These are phyloP conservation scores for Popillia japonica DNA, from an alignment of 1,140 invertebrate species.

Conservation along the genomic window DNA sequence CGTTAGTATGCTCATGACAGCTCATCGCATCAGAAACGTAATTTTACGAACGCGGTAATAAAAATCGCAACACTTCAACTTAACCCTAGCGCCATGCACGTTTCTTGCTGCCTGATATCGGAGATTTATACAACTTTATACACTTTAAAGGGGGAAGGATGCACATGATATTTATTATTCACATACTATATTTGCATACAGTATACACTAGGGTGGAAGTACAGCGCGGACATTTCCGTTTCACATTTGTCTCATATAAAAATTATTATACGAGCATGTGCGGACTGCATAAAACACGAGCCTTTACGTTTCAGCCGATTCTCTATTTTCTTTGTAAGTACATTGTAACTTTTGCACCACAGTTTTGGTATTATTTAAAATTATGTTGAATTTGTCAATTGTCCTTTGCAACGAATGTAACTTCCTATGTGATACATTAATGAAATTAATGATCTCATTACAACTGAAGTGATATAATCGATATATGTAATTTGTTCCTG, in stretches of 20 bases:
- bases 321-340: not conserved
- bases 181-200: constrained; percentile 21
- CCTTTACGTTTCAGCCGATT: not conserved
- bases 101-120: not conserved
- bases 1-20: not conserved
- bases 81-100: not conserved
- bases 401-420: too few relatives aligned
- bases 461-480: too few relatives aligned
- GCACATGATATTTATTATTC: constrained; percentile 13
- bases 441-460: too few relatives aligned
- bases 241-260: constrained; percentile 19
- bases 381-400: too few relatives aligned
- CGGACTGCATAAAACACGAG: not conserved
- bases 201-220: not conserved
- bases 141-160: not conserved
- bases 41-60: not conserved
- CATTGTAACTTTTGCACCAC: not conserved
- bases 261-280: constrained; percentile 9
- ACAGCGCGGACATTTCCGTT: constrained; percentile 2
- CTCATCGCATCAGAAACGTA: not conserved
- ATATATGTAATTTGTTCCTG: too few relatives aligned
- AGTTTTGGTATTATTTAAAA: not conserved
- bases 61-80: constrained; percentile 17
- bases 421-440: too few relatives aligned
- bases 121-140: constrained; percentile 10